Evolutionary conservation across 1,140 invertebrate species (phyloP), one percentile per base, ranked within the genome.

Genomic region (Cherax destructor): DNA sequence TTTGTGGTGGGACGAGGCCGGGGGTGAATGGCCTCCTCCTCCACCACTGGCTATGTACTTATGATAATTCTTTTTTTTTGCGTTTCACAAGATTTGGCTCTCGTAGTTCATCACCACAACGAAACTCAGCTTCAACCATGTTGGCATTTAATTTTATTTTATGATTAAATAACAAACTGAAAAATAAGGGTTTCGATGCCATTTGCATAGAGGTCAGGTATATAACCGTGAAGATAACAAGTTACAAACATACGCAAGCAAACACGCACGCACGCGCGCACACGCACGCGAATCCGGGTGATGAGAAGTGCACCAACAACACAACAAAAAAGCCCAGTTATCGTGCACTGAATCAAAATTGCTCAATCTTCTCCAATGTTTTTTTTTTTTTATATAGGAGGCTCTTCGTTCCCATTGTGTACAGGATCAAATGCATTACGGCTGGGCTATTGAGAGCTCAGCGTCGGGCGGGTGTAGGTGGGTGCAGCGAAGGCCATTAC

Each of bases 21-120:
- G n/a, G 52, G 52, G 52, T 83, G 80, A 83, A 83, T 47, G 80
- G 52, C 80, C 80, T 83, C 11, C 80, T 61, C n/a, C 7, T 24
- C 30, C 24, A 7, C 52, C 52, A 83, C 80, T 9, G 52, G 6
- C 7, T 83, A 61, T 83, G 80, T 83, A n/a, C 52, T 83, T 83
- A 83, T 83, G 80, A 47, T 83, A 83, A 83, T 83, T 30, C 52
- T 83, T 59, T 83, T 83, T 65, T 1, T 65, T 18, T 65, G 0
- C 18, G 61, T 65, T 13, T 5, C 13, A 16, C 18, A 1, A 16
- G 61, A 18, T 65, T 65, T 18, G 16, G 4, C 18, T 65, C 61
- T 65, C 18, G 13, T 0, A 65, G 11, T 65, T 65, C 61, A 65
- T 0, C 52, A 56, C 52, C 7, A 41, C 30, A 41, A 41, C 30